Evolutionary conservation across 1,140 invertebrate genomes (phyloP).

Genomic region (Mizuhopecten yessoensis): DNA sequence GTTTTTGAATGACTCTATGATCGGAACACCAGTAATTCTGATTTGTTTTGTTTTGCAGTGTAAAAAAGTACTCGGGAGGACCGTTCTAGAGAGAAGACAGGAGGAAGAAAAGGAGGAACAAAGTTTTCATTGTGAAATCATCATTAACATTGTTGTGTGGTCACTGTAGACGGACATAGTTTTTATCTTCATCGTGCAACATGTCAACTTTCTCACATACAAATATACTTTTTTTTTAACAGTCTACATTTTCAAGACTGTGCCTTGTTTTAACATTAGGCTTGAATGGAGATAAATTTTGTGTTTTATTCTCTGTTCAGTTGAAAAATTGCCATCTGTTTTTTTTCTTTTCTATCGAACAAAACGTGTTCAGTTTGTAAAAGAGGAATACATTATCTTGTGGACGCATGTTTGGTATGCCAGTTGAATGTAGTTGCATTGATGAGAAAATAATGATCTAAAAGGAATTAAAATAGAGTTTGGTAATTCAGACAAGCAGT

Average conservation of each 20-base stretch:
- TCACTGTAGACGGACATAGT: background rate
- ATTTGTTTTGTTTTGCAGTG: conserved; percentile 50
- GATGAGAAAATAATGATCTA: background rate
- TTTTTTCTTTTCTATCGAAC: background rate
- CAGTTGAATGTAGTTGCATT: background rate
- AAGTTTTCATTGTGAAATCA: conserved; percentile 39
- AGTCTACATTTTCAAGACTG: background rate
- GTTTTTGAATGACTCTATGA: background rate
- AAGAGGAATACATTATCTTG: background rate
- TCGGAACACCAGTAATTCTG: background rate
- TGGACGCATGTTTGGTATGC: background rate
- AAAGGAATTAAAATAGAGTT: background rate
- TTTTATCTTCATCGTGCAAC: conserved; percentile 29
- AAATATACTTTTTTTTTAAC: background rate
- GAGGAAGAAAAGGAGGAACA: background rate
- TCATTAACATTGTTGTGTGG: conserved; percentile 3
- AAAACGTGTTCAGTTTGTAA: background rate
- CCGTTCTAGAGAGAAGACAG: conserved; percentile 36
- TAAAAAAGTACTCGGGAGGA: conserved; percentile 48
- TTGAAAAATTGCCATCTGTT: background rate
- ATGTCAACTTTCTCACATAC: background rate
- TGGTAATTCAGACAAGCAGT: background rate
- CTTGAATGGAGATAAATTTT: background rate
- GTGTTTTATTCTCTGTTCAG: background rate
- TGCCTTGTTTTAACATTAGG: background rate